Evolutionary conservation across 2,113 vertebrate species (phyloP).

Genomic region (Vidua macroura): DNA sequence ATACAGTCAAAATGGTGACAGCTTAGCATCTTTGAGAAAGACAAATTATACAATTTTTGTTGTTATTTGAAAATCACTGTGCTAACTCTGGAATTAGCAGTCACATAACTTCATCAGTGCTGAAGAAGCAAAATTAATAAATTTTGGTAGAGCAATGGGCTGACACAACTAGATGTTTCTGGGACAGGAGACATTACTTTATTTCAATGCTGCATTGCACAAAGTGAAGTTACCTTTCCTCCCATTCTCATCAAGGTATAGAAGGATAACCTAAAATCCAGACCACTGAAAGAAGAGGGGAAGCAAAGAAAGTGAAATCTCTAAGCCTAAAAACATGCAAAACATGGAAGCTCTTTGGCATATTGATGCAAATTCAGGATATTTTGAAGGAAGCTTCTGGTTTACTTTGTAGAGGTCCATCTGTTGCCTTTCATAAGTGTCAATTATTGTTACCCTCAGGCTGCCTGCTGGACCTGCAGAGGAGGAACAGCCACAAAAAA

Average conservation of each 20-base stretch:
- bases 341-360: not conserved
- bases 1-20: not conserved
- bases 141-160: not conserved
- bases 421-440: not conserved
- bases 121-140: not conserved
- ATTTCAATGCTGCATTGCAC: rapidly evolving
- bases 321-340: not conserved
- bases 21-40: not conserved
- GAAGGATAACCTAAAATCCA: not conserved
- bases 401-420: not conserved
- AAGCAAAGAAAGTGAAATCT: not conserved
- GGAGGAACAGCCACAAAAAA: not conserved
- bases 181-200: not conserved
- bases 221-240: not conserved
- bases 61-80: not conserved
- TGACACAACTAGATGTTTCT: not conserved
- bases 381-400: not conserved
- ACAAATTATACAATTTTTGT: not conserved
- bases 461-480: not conserved
- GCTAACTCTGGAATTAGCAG: not conserved
- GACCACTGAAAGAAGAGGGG: not conserved
- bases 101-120: not conserved
- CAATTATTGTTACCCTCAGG: not conserved
- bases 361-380: not conserved
- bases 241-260: not conserved